Base-by-base conservation (phyloP, 2,113 vertebrate genomes). In the Chaetura pelagica region DNA sequence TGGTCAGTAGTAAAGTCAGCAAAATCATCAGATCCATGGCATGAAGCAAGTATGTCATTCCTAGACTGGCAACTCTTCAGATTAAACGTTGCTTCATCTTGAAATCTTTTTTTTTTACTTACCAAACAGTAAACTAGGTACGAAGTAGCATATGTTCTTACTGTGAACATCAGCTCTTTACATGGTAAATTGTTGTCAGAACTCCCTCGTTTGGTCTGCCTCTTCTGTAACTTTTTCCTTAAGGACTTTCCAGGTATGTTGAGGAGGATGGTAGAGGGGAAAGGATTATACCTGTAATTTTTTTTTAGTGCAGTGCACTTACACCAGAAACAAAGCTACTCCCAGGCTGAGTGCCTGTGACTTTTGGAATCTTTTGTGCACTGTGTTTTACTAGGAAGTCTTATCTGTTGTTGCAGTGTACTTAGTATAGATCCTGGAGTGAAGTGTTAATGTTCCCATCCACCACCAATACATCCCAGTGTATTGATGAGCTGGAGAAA, bases 131-230 rank as follows among this genome's bases (percentile, higher is more conserved):
- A 35, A 46, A 21, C 21, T 2, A 27, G 4, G 12, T 62, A 17
- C 57, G 34, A 91, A 21, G 2, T 7, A 42, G 4, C 3, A 1
- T 7, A 6, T 0, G 1, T 17, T 75, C 5, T 34, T 46, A 22
- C 4, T 78, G 26, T 49, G 46, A 52, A 42, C 13, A 7, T 34
- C 6, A 12, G 12, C 52, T 75, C 30, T 3, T 51, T 55, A 46
- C 22, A 22, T 12, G 66, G 15, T 20, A 55, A 54, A 29, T 49
- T 32, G 24, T 10, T 14, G 35, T 9, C 30, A 15, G 49, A 90
- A 4, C 17, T 84, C 42, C 51, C 27, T 24, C 40, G 8, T 66
- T 35, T 35, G 42, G 29, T 62, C 30, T 29, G 48, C 30, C 52
- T 23, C 40, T 71, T 51, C 27, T 55, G 30, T 21, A 10, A 6